Base-by-base conservation (phyloP, 2,797 vertebrate species). In the Argentina silus region DNA sequence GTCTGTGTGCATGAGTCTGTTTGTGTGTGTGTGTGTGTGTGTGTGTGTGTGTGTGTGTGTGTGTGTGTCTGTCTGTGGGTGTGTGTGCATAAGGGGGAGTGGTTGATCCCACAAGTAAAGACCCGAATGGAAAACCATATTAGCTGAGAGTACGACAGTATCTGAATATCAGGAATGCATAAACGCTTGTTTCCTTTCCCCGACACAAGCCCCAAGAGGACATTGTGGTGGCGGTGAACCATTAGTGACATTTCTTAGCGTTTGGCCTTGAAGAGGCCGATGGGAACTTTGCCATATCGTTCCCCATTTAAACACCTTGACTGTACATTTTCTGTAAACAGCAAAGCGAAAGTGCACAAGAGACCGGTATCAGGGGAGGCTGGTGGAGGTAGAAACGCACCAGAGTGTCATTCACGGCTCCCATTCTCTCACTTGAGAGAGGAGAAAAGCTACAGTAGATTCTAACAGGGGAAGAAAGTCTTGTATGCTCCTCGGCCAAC, bases 161-260 rank as follows among this genome's bases (percentile, higher is more conserved):
- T 55, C 79, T 82, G 4, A 62, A 21, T 84, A 82, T 76, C 75
- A 77, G 74, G 36, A 73, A 78, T 48, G 17, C 61, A 77, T 50
- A 80, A 60, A 74, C 56, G 44, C 77, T 67, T 59, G 60, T 48
- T 50, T 77, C 72, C 72, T 81, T 82, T 77, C 79, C 77, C 3
- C 55, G 17, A 43, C n/a, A 56, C 12, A 47, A 74, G 63, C 55
- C 76, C 81, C 75, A 50, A 64, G 72, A 80, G 81, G 75, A 79
- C n/a, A n/a, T n/a, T n/a, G n/a, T n/a, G n/a, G 74, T 73, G 72
- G 72, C 73, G 59, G 43, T 48, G 47, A 67, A 73, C 61, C 44
- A 62, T 76, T 73, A 59, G 75, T 60, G 69, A 78, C 66, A 64
- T 69, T 65, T 82, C 55, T 79, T 73, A 67, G 78, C 71, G 68